These are phyloP conservation scores for Sarcophaga rosellei DNA, from an alignment of 2,888 invertebrate species.

Conservation along the genomic window DNA sequence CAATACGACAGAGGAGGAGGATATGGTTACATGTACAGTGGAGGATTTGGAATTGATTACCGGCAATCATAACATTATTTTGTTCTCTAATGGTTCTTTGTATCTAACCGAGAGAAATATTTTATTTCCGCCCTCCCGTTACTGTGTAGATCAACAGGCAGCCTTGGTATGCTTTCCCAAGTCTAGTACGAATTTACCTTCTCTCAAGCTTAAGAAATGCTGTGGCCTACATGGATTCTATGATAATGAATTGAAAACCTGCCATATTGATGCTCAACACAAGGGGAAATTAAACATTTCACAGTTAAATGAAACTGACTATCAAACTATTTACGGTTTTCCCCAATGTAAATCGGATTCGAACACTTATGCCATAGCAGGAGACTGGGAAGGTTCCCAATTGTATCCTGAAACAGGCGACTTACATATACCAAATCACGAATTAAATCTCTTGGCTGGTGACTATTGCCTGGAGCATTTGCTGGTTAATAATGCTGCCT, in stretches of 20 bases:
- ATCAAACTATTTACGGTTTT: constrained; percentile 76
- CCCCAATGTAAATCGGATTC: constrained; percentile 72
- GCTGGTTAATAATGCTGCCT: constrained; percentile 48
- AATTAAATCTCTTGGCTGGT: constrained; percentile 70
- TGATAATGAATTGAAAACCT: constrained; percentile 83
- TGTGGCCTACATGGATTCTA: constrained; percentile 86
- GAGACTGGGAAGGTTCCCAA: constrained; percentile 73
- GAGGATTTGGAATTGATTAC: constrained; percentile 78
- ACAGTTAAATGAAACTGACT: constrained; percentile 69
- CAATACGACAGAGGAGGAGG: constrained; percentile 14
- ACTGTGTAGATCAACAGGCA: constrained; percentile 86
- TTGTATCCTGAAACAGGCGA: constrained; percentile 70
- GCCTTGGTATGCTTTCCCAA: constrained; percentile 85
- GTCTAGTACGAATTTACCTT: constrained; percentile 77
- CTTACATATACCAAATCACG: constrained; percentile 69
- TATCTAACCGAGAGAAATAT: constrained; percentile 82
- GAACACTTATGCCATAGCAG: constrained; percentile 75
- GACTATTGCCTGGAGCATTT: constrained; percentile 77
- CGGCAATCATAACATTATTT: constrained; percentile 78
- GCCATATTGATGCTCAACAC: constrained; percentile 70
- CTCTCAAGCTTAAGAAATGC: constrained; percentile 84
- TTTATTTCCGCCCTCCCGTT: constrained; percentile 83
- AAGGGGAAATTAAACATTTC: constrained; percentile 71
- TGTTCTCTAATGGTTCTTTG: constrained; percentile 87
- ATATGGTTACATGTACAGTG: constrained; percentile 59